These are phyloP conservation scores for Eleutherodactylus coqui DNA, from an alignment of 2,797 vertebrate genomes.

Conservation along the genomic window DNA sequence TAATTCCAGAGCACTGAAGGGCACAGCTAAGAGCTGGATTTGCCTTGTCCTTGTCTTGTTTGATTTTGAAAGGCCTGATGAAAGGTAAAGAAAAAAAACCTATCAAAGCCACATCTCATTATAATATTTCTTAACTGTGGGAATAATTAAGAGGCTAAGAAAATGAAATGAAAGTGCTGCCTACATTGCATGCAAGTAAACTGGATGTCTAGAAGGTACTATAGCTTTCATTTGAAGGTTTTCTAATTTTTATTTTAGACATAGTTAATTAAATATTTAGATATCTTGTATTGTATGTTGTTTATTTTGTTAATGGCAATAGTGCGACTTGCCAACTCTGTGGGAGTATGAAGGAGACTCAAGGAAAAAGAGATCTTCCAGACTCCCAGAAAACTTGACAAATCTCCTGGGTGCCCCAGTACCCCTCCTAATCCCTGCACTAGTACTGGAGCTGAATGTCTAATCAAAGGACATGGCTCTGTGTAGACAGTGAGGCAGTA, in stretches of 20 bases:
- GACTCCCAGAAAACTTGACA: no score
- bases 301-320: not conserved
- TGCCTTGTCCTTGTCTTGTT: constrained; percentile 60
- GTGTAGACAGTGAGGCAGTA: no score
- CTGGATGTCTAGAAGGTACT: not conserved
- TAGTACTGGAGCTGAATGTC: no score
- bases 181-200: not conserved
- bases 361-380: no score
- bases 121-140: not conserved
- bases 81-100: constrained; percentile 19
- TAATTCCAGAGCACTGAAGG: constrained; percentile 61
- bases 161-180: not conserved
- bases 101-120: constrained; percentile 45
- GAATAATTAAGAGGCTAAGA: not conserved
- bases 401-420: no score
- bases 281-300: not conserved
- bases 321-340: no score
- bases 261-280: not conserved
- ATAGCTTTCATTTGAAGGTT: not conserved
- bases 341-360: no score
- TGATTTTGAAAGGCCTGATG: constrained; percentile 53
- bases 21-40: constrained; percentile 56
- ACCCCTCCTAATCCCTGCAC: no score
- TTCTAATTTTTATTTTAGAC: not conserved
- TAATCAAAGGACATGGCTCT: no score